Evolutionary conservation across 2,797 vertebrate genomes (phyloP).

Genomic region (Tympanoctomys barrerae): DNA sequence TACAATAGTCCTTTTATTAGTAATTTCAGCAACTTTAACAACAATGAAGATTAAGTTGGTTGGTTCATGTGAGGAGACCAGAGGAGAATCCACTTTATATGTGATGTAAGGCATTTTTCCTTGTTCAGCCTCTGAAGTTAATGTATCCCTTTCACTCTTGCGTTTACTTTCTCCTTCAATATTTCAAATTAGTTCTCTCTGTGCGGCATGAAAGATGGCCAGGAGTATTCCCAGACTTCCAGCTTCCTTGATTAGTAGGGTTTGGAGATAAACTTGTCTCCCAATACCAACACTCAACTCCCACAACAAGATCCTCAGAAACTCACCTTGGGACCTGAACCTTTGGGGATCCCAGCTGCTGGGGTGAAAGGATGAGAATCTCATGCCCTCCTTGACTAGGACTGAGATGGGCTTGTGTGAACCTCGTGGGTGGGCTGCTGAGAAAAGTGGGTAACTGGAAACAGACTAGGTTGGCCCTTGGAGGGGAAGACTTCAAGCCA

Average conservation of each 20-base stretch:
- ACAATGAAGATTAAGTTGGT: not conserved
- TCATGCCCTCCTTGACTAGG: not conserved
- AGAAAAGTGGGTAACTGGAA: not conserved
- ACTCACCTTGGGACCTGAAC: not conserved
- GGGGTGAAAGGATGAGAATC: not conserved
- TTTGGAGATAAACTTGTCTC: not conserved
- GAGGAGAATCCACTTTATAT: not conserved
- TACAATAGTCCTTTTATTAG: not conserved
- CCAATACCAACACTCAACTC: not conserved
- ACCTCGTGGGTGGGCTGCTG: not conserved
- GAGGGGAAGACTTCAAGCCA: not conserved
- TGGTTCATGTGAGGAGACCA: not conserved
- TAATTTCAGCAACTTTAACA: constrained; percentile 10
- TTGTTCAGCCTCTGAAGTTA: not conserved
- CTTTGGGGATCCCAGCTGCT: not conserved
- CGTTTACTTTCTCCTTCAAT: constrained; percentile 12
- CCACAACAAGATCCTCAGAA: not conserved
- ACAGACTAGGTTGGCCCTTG: not conserved
- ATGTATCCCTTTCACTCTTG: not conserved
- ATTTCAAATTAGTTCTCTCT: not conserved
- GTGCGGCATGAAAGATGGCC: not conserved
- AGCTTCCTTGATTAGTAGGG: not conserved
- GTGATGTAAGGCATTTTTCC: not conserved
- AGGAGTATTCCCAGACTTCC: not conserved
- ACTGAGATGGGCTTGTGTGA: not conserved